These are phyloP conservation scores for Mesorhabditis belari DNA, from an alignment of 2,888 invertebrate species.

Conservation along the genomic window DNA sequence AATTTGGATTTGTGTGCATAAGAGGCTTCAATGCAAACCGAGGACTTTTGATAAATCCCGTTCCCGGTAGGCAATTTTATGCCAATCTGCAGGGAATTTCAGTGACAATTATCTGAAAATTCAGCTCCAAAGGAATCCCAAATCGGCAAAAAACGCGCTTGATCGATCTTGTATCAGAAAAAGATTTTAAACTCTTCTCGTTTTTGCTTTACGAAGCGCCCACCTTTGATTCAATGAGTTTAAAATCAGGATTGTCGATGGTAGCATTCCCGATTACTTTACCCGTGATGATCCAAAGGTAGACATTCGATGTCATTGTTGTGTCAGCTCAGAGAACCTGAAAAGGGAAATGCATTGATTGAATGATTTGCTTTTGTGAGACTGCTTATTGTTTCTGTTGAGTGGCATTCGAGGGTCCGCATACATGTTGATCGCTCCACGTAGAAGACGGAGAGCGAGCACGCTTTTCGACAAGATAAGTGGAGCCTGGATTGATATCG, in stretches of 20 bases:
- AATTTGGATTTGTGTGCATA: not conserved
- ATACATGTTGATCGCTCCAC: constrained; percentile 48
- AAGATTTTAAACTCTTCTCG: not conserved
- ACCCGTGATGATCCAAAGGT: constrained; percentile 35
- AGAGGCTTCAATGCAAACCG: constrained; percentile 27
- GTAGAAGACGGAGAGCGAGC: constrained; percentile 49
- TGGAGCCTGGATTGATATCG: constrained; percentile 39
- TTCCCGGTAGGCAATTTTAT: constrained; percentile 47
- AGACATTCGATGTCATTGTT: constrained; percentile 51
- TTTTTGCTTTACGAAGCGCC: no score
- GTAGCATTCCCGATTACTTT: constrained; percentile 50
- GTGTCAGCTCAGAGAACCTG: constrained; percentile 46
- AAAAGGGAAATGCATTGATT: not conserved
- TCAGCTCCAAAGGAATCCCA: constrained; percentile 52
- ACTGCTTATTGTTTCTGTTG: constrained; percentile 37
- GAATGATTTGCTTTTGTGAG: no score
- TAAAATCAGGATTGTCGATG: constrained; percentile 50
- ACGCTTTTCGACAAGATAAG: constrained; percentile 45
- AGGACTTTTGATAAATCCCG: constrained; percentile 48
- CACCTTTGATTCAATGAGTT: constrained; percentile 38
- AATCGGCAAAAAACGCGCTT: constrained; percentile 47
- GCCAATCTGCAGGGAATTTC: no score
- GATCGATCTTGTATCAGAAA: constrained; percentile 45
- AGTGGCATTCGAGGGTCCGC: constrained; percentile 36
- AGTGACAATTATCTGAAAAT: constrained; percentile 48